These are phyloP conservation scores for Oxyteleia sp. DNA, from an alignment of 2,888 invertebrate genomes.

Conservation along the genomic window DNA sequence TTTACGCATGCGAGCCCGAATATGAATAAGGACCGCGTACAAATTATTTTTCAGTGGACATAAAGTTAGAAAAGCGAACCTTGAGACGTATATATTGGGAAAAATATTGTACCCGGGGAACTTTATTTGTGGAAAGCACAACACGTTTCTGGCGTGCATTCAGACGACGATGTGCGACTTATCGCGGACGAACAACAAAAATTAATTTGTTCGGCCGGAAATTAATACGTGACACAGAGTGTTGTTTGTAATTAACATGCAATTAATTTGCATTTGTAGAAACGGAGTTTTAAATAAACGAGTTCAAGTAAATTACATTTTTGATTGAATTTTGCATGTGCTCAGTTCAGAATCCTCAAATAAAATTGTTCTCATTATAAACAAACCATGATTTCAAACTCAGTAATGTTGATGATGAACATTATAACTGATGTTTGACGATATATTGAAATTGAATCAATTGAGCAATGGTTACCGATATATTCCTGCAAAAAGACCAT, in stretches of 20 bases:
- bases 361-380: no score
- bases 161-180: no score
- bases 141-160: no score
- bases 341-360: no score
- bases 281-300: neutral
- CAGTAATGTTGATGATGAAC: no score
- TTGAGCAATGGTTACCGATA: no score
- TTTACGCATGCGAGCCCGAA: conserved; percentile 42
- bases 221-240: neutral
- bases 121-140: no score
- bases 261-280: neutral
- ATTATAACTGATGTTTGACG: no score
- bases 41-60: conserved; percentile 61
- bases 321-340: neutral
- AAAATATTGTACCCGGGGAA: conserved; percentile 1
- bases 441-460: no score
- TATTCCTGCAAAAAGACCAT: no score
- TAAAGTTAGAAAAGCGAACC: conserved; percentile 27
- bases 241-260: neutral
- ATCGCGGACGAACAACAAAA: conserved; percentile 8
- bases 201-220: conserved; percentile 3
- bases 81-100: conserved; percentile 52
- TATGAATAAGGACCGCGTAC: conserved; percentile 35
- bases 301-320: neutral
- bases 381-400: no score